Conservation (phyloP, 2,113 vertebrate genomes). For the Alectura lathami region DNA sequence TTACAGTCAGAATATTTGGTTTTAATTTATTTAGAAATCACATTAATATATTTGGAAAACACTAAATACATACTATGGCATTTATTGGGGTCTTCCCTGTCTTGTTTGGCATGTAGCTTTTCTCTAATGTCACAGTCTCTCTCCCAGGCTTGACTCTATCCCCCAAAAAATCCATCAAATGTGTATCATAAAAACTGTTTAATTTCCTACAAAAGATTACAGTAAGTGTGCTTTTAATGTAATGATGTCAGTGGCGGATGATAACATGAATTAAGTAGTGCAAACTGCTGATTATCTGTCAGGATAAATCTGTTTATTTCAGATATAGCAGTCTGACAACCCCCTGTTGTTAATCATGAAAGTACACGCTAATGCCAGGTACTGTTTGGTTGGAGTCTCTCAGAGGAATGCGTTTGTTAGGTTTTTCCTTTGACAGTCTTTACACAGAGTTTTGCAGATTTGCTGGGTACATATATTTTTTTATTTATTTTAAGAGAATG, state of each 20-base stretch:
- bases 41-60: conserved; percentile 63
- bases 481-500: background rate
- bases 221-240: conserved; percentile 79
- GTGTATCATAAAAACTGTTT: conserved; percentile 71
- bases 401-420: conserved; percentile 41
- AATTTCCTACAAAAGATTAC: conserved; percentile 80
- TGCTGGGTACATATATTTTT: background rate
- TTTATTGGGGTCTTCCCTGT: conserved; percentile 29
- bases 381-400: conserved; percentile 56
- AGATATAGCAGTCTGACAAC: conserved; percentile 73
- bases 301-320: conserved; percentile 80
- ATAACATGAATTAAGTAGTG: conserved; percentile 77
- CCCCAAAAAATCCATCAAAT: conserved; percentile 10
- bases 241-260: conserved; percentile 77
- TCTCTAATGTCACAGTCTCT: conserved; percentile 24
- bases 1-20: background rate
- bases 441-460: conserved; percentile 7
- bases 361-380: conserved; percentile 69
- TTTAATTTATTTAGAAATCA: conserved; percentile 63
- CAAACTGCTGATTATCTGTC: conserved; percentile 81
- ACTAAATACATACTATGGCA: conserved; percentile 36
- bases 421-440: conserved; percentile 53
- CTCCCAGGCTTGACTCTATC: background rate
- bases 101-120: conserved; percentile 15
- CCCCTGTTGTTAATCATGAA: conserved; percentile 75